Evolutionary conservation across 2,888 invertebrate species (phyloP).

Genomic region (Augiades crinisus): DNA sequence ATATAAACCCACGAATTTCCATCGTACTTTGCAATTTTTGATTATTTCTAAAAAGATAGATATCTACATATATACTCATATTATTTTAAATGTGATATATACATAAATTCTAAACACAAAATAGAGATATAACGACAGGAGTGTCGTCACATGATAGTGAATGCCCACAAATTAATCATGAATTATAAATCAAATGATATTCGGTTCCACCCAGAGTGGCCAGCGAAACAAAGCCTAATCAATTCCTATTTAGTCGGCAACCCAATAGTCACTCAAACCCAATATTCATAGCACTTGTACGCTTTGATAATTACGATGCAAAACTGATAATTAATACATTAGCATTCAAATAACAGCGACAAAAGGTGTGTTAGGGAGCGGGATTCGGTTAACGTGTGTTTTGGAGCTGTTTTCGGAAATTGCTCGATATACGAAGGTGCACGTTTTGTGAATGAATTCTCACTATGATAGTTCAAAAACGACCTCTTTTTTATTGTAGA

Average conservation of each 20-base stretch:
- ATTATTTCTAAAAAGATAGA: too few relatives aligned
- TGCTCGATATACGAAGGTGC: slow-evolving; percentile 24
- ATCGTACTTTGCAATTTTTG: too few relatives aligned
- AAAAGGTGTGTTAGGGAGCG: slow-evolving; percentile 57
- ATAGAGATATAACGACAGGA: not conserved
- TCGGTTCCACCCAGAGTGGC: not conserved
- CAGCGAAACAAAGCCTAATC: slow-evolving; percentile 53
- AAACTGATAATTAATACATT: slow-evolving; percentile 76
- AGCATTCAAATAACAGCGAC: slow-evolving; percentile 75
- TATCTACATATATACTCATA: too few relatives aligned
- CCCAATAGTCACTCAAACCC: slow-evolving; percentile 66
- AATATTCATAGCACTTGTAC: slow-evolving; percentile 67
- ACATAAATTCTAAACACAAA: not conserved
- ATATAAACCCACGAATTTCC: too few relatives aligned
- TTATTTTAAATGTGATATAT: too few relatives aligned
- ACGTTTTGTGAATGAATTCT: not conserved
- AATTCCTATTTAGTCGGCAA: slow-evolving; percentile 57
- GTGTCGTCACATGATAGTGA: not conserved
- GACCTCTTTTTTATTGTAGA: too few relatives aligned
- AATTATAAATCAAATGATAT: slow-evolving; percentile 10
- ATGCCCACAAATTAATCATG: not conserved
- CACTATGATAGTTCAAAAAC: too few relatives aligned
- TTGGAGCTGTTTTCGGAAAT: slow-evolving; percentile 19
- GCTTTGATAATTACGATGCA: slow-evolving; percentile 62
- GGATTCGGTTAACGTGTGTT: slow-evolving; percentile 48